phyloP scores from a whole-genome alignment of 2,113 vertebrate species.

The Paraplagusia blochii region DNA sequence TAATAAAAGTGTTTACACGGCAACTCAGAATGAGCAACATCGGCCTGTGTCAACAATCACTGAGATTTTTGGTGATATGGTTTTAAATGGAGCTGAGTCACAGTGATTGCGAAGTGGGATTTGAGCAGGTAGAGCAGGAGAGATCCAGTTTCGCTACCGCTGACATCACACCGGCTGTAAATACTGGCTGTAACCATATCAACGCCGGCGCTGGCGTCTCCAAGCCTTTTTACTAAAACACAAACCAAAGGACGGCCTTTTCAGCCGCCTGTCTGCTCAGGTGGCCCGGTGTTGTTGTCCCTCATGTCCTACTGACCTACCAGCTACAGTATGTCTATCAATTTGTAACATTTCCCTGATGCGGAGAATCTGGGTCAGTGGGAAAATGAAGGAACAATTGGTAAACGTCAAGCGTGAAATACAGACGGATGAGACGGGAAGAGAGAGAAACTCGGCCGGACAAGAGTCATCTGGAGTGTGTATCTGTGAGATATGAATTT shows the following conservation, averaged over 20 bases:
- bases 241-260: too few species aligned
- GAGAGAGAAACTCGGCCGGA: too few species aligned
- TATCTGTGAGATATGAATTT: too few species aligned
- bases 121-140: background rate
- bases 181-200: background rate
- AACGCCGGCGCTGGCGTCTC: background rate
- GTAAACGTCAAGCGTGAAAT: constrained; percentile 26
- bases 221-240: background rate
- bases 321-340: constrained; percentile 18
- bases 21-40: too few species aligned
- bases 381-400: background rate
- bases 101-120: too few species aligned
- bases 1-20: too few species aligned
- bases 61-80: too few species aligned
- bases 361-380: constrained; percentile 30
- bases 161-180: background rate
- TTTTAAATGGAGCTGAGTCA: too few species aligned
- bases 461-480: too few species aligned
- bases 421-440: constrained; percentile 8
- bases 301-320: constrained; percentile 29
- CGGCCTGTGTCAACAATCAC: too few species aligned
- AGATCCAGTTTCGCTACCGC: background rate
- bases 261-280: too few species aligned
- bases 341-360: background rate
- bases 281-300: background rate